Evolutionary conservation across 1,140 invertebrate species (phyloP), one percentile per base, ranked within the genome.

Genomic region (Papilio helenus): DNA sequence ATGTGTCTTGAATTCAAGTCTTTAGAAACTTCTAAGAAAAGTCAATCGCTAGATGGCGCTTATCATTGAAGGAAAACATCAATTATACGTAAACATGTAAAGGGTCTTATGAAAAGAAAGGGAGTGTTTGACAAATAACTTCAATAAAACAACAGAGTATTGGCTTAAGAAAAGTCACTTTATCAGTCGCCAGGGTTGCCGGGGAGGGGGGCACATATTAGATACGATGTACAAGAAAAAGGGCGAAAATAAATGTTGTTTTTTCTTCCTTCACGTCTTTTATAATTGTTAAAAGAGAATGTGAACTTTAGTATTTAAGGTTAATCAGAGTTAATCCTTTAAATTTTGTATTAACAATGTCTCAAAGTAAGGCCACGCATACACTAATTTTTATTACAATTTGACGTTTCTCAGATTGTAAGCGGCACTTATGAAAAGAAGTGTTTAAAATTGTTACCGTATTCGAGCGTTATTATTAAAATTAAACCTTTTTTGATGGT

Each of bases 121-220:
- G 61, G 44, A 29, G 78, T 79, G 81, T 79, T 80, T 89, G 84
- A 89, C 80, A 89, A 89, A 91, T 91, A 86, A 89, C 79, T 80
- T 74, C 84, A 89, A 89, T 91, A 89, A 91, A 89, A 88, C 83
- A 87, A 80, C 77, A 39, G 74, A 80, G 84, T 86, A 86, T 89
- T 87, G 84, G 86, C 80, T 86, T 84, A 85, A 73, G 80, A 72
- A 77, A 84, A 84, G 79, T 83, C 85, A 82, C 77, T 89, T 89
- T 89, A 88, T 90, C 88, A 88, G 82, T 51, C 81, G 55, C 46
- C 79, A 79, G 77, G 81, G 82, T 34, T 80, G 55, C 46, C 79
- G 80, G 77, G 81, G 79, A 58, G 72, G 42, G 58, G 26, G 42
- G 14, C 51, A 80, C 79, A 72, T 84, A 84, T 86, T 82, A 77